These are phyloP conservation scores for Portunus trituberculatus DNA, from an alignment of 1,140 invertebrate genomes.

Conservation along the genomic window DNA sequence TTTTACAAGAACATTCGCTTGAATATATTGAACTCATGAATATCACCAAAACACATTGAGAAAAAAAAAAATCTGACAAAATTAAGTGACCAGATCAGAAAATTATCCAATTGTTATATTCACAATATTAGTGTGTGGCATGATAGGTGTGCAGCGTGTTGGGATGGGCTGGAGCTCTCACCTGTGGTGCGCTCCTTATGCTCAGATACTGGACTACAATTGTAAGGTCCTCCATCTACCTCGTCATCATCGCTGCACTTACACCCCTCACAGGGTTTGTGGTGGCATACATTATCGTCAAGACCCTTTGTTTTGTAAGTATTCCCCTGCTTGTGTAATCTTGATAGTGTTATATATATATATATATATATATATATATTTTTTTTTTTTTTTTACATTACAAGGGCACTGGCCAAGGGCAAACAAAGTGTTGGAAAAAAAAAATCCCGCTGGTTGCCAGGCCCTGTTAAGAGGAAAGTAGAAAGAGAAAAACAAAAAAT, in stretches of 20 bases:
- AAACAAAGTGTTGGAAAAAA: too few relatives aligned
- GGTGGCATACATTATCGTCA: conserved; percentile 50
- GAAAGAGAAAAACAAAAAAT: too few relatives aligned
- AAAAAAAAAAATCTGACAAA: too few relatives aligned
- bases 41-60: too few relatives aligned
- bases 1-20: background rate
- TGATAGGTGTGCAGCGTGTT: conserved; percentile 61
- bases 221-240: background rate
- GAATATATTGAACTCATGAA: background rate
- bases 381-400: background rate
- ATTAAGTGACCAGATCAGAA: too few relatives aligned
- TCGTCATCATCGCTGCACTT: conserved; percentile 49
- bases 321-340: background rate
- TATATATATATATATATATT: conserved; percentile 44
- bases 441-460: too few relatives aligned
- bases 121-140: background rate
- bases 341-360: background rate
- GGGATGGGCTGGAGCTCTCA: conserved; percentile 58
- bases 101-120: background rate
- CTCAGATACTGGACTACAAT: conserved; percentile 60
- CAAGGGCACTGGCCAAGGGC: too few relatives aligned
- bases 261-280: conserved; percentile 28
- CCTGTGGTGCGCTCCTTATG: conserved; percentile 56
- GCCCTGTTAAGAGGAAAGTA: too few relatives aligned
- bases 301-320: conserved; percentile 67